Percentiles rank a stretch among this genome's conserved stretches.
Conservation (phyloP, 2,797 vertebrate genomes). For the Eremophila alpestris region DNA sequence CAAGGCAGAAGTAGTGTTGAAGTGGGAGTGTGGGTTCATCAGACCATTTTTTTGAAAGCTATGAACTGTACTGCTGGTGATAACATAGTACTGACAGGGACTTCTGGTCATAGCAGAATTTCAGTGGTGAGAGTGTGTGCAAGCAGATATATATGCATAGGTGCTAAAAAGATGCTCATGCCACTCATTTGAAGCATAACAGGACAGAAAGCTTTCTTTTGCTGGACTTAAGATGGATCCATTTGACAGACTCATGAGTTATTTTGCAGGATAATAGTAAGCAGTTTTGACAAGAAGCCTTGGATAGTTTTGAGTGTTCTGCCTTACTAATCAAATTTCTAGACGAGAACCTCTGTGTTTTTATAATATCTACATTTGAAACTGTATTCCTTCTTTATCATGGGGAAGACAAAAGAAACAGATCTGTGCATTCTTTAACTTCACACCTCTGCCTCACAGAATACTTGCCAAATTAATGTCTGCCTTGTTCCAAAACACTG, state of each 20-base stretch:
- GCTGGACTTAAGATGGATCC: neutral
- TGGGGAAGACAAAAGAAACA: neutral
- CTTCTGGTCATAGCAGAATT: neutral
- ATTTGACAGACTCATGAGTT: neutral
- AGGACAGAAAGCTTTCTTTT: neutral
- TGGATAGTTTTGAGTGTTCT: neutral
- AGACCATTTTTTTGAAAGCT: neutral
- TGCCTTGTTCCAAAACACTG: neutral
- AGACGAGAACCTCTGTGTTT: neutral
- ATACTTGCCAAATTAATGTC: neutral
- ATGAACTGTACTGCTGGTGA: neutral
- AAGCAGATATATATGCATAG: accelerated
- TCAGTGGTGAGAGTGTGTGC: neutral
- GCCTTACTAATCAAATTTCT: neutral
- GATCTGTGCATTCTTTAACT: neutral
- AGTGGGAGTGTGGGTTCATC: neutral
- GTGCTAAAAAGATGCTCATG: neutral
- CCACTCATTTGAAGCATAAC: neutral
- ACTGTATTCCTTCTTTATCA: neutral
- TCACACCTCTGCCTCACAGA: neutral
- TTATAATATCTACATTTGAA: neutral
- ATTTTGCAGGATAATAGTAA: neutral
- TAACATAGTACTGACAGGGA: neutral
- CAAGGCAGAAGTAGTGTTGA: neutral
- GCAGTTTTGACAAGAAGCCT: neutral